Base-by-base conservation (phyloP, 2,113 vertebrate genomes). In the Phylloscopus trochiloides region DNA sequence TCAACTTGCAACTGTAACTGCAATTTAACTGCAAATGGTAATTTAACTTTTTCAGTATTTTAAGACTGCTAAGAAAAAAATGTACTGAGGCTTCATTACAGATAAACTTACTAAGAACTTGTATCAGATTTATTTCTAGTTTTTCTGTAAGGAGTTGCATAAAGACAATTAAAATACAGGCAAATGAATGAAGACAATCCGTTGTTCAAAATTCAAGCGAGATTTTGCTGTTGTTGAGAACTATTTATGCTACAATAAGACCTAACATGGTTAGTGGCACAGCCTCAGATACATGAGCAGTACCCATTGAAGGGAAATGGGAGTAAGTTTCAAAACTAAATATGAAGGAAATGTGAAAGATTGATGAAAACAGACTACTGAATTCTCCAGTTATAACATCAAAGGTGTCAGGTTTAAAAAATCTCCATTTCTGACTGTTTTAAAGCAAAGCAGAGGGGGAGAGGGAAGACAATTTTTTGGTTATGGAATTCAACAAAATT, bases 191-290 rank as follows among this genome's bases (percentile, higher is more conserved):
- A 74, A 62, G 21, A 54, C 3, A 81, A 45, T 52, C 3, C 2
- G 12, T 74, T 54, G 19, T 34, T 96, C 34, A 54, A 42, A 81
- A 43, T 70, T 87, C 42, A 66, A 50, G 36, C 4, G 20, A 70
- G 9, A 12, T 38, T 92, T 74, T 83, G 31, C 16, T 85, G 38
- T n/a, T 14, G 2, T 32, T 71, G 24, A 58, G 15, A 63, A 18
- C 14, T 71, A 29, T 29, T 26, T 43, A 21, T 58, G 22, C 17
- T 50, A 9, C 28, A 52, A 6, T 17, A 58, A 74, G 72, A 36
- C 11, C 3, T 31, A 70, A 5, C 15, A 14, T 61, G 0, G 1
- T 8, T 70, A 66, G 19, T 58, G 34, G 34, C 34, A 7, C 1
- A 3, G 4, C 36, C 55, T 66, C 18, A 17, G n/a, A 14, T 50